Percentiles rank a stretch among this genome's conserved stretches.
Evolutionary conservation across 2,888 invertebrate genomes (phyloP).

Genomic region (Trachelus troglodyta): DNA sequence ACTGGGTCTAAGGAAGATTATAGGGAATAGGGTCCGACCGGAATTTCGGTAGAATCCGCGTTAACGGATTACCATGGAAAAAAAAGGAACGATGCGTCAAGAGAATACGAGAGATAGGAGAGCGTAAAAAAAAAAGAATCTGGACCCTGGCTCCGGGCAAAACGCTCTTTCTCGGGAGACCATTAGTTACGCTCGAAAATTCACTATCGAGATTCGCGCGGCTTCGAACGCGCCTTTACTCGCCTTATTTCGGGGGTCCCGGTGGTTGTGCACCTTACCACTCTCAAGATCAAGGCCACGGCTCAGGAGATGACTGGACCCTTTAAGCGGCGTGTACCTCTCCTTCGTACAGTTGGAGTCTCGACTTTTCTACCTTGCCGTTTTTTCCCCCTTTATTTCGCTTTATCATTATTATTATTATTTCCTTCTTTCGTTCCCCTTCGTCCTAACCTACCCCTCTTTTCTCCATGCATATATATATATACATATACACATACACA

Average conservation of each 20-base stretch:
- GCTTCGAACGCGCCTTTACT: conserved; percentile 4
- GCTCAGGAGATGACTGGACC: conserved; percentile 61
- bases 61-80: not conserved
- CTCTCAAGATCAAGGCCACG: conserved; percentile 65
- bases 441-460: not conserved
- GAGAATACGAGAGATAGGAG: not conserved
- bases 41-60: not conserved
- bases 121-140: not conserved
- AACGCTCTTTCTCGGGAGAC: not conserved
- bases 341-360: conserved; percentile 32
- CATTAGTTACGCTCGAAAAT: not conserved
- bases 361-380: conserved; percentile 28
- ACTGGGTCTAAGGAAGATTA: not conserved
- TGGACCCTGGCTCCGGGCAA: not conserved
- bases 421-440: not conserved
- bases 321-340: conserved; percentile 52
- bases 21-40: not conserved
- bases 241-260: conserved; percentile 44
- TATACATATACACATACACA: too few relatives aligned
- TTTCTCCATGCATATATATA: not conserved
- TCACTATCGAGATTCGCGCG: conserved; percentile 4
- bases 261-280: conserved; percentile 49
- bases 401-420: not conserved
- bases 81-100: not conserved
- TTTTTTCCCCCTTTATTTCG: not conserved